These are phyloP conservation scores for Elachura formosa DNA, from an alignment of 2,113 vertebrate genomes.

Conservation along the genomic window DNA sequence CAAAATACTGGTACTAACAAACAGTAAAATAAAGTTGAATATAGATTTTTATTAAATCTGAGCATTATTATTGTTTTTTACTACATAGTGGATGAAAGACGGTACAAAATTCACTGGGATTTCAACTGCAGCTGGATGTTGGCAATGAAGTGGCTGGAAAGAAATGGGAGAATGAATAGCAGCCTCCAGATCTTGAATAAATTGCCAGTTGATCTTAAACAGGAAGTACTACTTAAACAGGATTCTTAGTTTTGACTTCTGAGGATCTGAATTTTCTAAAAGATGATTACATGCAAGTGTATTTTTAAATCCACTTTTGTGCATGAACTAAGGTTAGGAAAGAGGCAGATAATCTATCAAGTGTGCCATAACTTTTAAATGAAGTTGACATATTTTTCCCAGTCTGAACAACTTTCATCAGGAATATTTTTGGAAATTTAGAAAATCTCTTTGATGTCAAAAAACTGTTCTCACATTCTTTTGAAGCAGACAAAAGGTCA, in stretches of 20 bases:
- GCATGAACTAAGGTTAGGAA: neutral
- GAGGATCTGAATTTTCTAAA: neutral
- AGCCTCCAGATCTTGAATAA: neutral
- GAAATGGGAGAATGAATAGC: neutral
- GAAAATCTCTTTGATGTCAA: slow-evolving; percentile 58
- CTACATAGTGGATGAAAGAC: neutral
- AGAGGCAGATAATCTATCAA: slow-evolving; percentile 36
- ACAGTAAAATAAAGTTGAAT: neutral
- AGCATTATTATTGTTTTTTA: neutral
- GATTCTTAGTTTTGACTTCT: neutral
- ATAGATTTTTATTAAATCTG: neutral
- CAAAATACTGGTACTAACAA: neutral
- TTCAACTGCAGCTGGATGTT: neutral
- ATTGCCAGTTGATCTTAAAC: neutral
- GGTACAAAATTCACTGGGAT: neutral
- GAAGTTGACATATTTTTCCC: slow-evolving; percentile 46
- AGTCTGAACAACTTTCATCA: slow-evolving; percentile 49
- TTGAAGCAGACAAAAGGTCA: slow-evolving; percentile 62
- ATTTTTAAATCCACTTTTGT: neutral
- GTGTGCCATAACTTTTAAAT: slow-evolving; percentile 20
- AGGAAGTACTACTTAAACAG: neutral
- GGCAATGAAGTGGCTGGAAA: neutral
- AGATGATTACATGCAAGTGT: neutral
- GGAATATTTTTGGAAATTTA: slow-evolving; percentile 58
- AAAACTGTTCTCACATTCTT: slow-evolving; percentile 59